phyloP scores from a whole-genome alignment of 2,888 invertebrate species.

The Sepioteuthis lessoniana region DNA sequence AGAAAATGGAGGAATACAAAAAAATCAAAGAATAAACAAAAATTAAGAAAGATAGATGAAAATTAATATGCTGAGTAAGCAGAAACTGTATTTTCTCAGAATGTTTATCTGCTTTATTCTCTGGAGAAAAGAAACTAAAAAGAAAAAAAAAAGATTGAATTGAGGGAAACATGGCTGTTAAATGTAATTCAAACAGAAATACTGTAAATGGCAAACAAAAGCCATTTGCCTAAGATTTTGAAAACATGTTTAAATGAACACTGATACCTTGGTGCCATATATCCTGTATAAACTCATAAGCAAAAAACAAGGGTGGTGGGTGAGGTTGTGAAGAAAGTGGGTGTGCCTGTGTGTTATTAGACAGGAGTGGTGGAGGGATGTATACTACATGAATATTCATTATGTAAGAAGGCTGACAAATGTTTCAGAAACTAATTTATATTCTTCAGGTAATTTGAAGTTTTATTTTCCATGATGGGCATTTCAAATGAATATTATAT shows the following conservation, averaged over 20 bases:
- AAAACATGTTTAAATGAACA: background rate
- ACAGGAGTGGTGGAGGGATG: background rate
- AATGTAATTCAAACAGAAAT: too few species aligned
- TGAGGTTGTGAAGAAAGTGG: background rate
- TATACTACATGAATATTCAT: background rate
- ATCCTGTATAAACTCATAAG: background rate
- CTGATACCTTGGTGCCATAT: background rate
- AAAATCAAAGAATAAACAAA: background rate
- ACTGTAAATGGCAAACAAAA: background rate
- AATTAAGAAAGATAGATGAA: background rate
- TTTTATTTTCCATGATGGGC: background rate
- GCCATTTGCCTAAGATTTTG: conserved; percentile 2
- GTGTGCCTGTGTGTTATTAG: background rate
- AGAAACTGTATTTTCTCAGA: background rate
- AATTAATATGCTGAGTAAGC: background rate
- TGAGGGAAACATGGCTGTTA: too few species aligned
- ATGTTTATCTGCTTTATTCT: background rate
- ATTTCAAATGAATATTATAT: background rate
- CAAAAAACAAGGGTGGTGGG: background rate
- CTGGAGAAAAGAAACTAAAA: background rate
- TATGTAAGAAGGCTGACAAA: background rate
- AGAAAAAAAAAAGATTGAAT: too few species aligned
- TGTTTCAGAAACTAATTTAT: background rate
- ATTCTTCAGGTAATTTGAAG: background rate
- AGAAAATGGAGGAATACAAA: too few species aligned